Conservation (phyloP, 2,888 invertebrate genomes). For the Nephrotoma appendiculata region DNA sequence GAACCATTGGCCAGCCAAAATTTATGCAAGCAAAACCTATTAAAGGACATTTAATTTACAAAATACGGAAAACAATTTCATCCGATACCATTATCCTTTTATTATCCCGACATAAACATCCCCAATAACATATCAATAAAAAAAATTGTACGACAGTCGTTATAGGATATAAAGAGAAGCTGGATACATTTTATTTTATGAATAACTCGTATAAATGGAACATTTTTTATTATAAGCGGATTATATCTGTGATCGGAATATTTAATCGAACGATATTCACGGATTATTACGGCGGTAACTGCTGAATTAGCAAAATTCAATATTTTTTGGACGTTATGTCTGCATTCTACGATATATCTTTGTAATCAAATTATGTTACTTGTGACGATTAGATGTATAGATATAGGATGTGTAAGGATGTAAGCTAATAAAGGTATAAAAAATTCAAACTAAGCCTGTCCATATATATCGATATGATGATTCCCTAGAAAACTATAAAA, state of each 20-base stretch:
- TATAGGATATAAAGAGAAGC: neutral
- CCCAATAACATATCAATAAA: neutral
- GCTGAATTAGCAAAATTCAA: neutral
- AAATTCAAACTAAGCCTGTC: neutral
- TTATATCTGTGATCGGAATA: neutral
- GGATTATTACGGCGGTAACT: neutral
- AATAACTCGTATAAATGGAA: neutral
- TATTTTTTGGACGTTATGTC: neutral
- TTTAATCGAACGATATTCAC: neutral
- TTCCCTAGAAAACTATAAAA: neutral
- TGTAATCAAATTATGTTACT: too few relatives aligned
- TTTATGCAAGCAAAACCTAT: too few relatives aligned
- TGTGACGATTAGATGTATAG: too few relatives aligned
- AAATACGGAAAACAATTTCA: neutral
- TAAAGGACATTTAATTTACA: neutral
- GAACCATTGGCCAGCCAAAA: too few relatives aligned
- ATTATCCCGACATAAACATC: neutral
- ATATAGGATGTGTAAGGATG: too few relatives aligned
- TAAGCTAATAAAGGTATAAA: neutral
- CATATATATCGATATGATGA: neutral
- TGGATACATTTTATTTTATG: neutral
- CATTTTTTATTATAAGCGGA: neutral
- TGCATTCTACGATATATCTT: neutral
- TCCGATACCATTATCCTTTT: neutral
- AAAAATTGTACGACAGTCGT: neutral